Base-by-base conservation (phyloP, 1,140 invertebrate genomes). In the Tetramorium alpestre region DNA sequence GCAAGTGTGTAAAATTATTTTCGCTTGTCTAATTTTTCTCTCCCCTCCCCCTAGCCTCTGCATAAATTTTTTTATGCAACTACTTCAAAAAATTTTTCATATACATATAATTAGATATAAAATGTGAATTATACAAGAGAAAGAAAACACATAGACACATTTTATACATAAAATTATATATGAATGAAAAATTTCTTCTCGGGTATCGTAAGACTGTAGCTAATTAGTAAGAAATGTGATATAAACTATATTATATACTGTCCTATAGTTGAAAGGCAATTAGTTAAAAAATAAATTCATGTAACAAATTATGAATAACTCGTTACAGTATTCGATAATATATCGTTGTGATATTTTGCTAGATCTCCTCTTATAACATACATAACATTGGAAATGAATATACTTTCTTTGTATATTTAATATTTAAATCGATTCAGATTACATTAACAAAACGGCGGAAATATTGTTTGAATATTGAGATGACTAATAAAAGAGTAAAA, bases 211-310 rank as follows among this genome's bases (percentile, higher is more conserved):
- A 60, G 3, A 28, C 11, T 13, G 10, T 60, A 60, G 1, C 25
- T 60, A 28, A 58, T 60, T 60, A 60, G 22, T 60, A 28, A 51
- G n/a, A 73, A 51, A 28, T n/a, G 13, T 70, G 7, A 25, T 49
- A 18, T 70, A 70, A 70, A 70, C 41, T 70, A 47, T 13, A 44
- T 44, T 25, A 5, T 33, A 73, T 11, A 54, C 11, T 22, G 5
- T n/a, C 8, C 16, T 73, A 18, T 22, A 73, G 13, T 38, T 73
- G 28, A 0, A 73, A 73, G 28, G 33, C 70, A 73, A 73, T 73
- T 22, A 51, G 22, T 73, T n/a, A 51, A 16, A 73, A 54, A 38
- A 54, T 18, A 73, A 73, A 33, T 73, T 73, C 33, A 73, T 73
- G 33, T 56, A 73, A 28, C 33, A 54, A 73, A 22, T 54, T 38